Conservation (phyloP, 2,113 vertebrate genomes). For the Hyperoodon ampullatus region DNA sequence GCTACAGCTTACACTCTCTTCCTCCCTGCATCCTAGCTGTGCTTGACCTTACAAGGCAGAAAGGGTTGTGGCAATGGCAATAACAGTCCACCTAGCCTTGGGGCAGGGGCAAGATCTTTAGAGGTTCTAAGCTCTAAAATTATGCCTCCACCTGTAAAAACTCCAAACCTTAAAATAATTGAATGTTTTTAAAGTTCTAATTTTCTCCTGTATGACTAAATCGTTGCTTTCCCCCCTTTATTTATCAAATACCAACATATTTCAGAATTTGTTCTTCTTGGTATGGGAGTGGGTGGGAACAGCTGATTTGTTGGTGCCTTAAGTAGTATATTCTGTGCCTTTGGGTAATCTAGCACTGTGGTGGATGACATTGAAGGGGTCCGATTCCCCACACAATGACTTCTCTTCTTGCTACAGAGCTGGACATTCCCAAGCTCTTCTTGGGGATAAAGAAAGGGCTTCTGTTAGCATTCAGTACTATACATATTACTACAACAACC, state of each 20-base stretch:
- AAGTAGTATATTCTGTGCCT: not conserved
- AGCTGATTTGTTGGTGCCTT: not conserved
- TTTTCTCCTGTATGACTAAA: not conserved
- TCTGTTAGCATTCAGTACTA: not conserved
- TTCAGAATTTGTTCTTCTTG: slow-evolving; percentile 23
- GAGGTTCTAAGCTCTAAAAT: not conserved
- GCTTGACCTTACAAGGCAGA: not conserved
- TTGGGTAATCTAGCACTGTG: not conserved
- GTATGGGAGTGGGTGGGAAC: not conserved
- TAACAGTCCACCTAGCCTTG: not conserved
- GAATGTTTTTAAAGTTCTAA: not conserved
- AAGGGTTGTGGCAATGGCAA: not conserved
- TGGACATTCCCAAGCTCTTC: not conserved
- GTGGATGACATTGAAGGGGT: not conserved
- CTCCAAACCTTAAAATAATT: slow-evolving; percentile 26
- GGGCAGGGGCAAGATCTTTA: not conserved
- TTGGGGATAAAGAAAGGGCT: not conserved
- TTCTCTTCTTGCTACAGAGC: not conserved
- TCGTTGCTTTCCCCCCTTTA: not conserved
- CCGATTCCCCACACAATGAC: not conserved
- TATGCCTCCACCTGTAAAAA: not conserved
- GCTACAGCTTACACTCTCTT: not conserved
- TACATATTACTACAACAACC: not conserved
- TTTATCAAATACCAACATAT: not conserved
- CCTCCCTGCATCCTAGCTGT: not conserved